Evolutionary conservation across 2,797 vertebrate genomes (phyloP), one percentile per base, ranked within the genome.

Genomic region (Poeciliopsis turneri): DNA sequence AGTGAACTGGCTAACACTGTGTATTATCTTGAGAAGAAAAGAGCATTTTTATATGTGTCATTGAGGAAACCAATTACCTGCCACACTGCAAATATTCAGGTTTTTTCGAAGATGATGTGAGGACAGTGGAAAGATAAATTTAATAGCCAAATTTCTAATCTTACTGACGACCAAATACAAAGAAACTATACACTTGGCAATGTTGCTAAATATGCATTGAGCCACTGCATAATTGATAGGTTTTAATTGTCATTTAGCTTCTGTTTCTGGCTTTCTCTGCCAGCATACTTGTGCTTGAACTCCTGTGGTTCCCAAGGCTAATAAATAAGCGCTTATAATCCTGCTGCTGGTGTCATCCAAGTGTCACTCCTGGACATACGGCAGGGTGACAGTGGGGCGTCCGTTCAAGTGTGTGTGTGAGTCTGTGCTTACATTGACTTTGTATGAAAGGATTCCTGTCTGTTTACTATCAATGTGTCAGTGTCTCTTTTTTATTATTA

Each of bases 321-420:
- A 94, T 92, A 92, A 92, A 92, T 92, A 93, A 88, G 87, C 83
- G 87, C 80, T 91, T 93, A 92, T 94, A 93, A 94, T 93, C 93
- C 91, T 89, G 87, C 90, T 92, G 87, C 85, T 92, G 93, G 93
- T 94, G 94, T 95, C 94, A 94, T 94, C 93, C 93, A 95, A 95
- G 93, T 92, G 94, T 93, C 92, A 94, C 92, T 91, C 78, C 77
- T 81, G 75, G 90, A 91, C 94, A 95, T 95, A 95, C 90, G 94
- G 93, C 88, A 85, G 78, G 87, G 84, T 85, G 86, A 87, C 91
- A 89, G 87, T 86, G 83, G 93, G 93, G 81, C 5, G 84, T 86
- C 84, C 86, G 81, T 88, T 83, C 73, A 81, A 86, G 78, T 83
- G 82, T 76, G 61, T 74, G 78, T 78, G 76, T 74, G 39, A 41